Evolutionary conservation across 2,888 invertebrate genomes (phyloP).

Genomic region (Venustoraphidia nigricollis): DNA sequence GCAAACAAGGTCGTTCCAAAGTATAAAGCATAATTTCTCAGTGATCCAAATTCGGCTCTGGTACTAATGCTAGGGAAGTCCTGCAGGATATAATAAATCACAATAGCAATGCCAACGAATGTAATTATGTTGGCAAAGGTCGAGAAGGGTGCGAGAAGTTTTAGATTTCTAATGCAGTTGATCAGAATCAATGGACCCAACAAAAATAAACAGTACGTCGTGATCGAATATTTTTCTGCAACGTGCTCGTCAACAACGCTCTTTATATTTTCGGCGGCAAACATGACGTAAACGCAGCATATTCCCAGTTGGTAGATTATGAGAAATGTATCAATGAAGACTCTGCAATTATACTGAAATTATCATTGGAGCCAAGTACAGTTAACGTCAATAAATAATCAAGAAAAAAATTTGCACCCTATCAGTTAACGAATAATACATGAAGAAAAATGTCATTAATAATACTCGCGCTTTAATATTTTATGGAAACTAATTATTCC

Average conservation of each 20-base stretch:
- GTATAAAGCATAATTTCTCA: slow-evolving; percentile 69
- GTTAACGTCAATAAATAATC: not conserved
- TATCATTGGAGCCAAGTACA: not conserved
- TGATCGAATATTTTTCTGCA: not conserved
- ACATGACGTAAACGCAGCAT: slow-evolving; percentile 75
- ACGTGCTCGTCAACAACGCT: slow-evolving; percentile 25
- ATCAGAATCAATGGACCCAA: slow-evolving; percentile 54
- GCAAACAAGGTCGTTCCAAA: slow-evolving; percentile 95
- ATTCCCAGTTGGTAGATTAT: slow-evolving; percentile 78
- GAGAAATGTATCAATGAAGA: slow-evolving; percentile 48
- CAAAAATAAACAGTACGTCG: slow-evolving; percentile 15
- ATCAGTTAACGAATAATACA: too few species aligned
- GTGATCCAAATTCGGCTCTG: slow-evolving; percentile 44
- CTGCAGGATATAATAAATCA: slow-evolving; percentile 70
- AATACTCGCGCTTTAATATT: too few species aligned
- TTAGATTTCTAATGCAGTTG: slow-evolving; percentile 72
- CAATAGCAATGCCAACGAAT: slow-evolving; percentile 67
- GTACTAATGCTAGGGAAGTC: slow-evolving; percentile 48
- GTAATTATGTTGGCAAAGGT: slow-evolving; percentile 78
- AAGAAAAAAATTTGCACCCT: not conserved
- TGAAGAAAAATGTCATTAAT: too few species aligned
- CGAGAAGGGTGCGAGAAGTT: slow-evolving; percentile 79
- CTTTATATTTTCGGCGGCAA: slow-evolving; percentile 53
- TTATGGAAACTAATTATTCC: too few species aligned
- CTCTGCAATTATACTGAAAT: slow-evolving; percentile 23